Base-by-base conservation (phyloP, 2,797 vertebrate genomes). In the Perodicticus potto region DNA sequence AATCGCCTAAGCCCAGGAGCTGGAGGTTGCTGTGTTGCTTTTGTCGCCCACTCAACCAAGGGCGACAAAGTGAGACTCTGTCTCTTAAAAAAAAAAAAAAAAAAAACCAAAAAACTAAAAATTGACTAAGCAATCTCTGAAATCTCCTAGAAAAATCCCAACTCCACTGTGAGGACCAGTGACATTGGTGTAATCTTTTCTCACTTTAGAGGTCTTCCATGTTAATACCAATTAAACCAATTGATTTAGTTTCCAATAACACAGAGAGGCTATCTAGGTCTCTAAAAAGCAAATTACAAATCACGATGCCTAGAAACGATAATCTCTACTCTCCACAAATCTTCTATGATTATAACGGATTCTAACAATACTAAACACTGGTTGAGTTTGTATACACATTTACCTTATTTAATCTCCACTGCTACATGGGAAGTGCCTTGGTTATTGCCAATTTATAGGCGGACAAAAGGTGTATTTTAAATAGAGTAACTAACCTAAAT, bases 261-360 rank as follows among this genome's bases (percentile, higher is more conserved):
- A 82, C 34, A 86, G 29, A 94, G 25, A 0, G 55, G 53, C 12
- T 86, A 61, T n/a, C 34, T 1, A 84, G 11, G 37, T 5, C 67
- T 67, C 83, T n/a, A 14, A 86, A 88, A 59, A 69, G 27, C 49
- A 80, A 85, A 45, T 40, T n/a, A 89, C 11, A 55, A 37, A 65
- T 80, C 34, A 22, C 10, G 93, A 84, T 63, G 34, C 32, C 25
- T 84, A 83, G 90, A 85, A 95, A 85, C 69, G 13, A 85, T 34
- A 69, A 45, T 65, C 11, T 23, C 22, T 4, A 57, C 20, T 12
- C 43, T 76, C 9, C 27, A 43, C 55, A 80, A 34, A 67, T 17
- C 76, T 90, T 37, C 25, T 63, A 25, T 61, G 72, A 65, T 23
- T 86, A 85, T 32, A 89, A 29, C 70, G 49, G 89, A 92, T 1